Evolutionary conservation across 2,113 vertebrate species (phyloP).

Genomic region (Nothocercus nigrocapillus): DNA sequence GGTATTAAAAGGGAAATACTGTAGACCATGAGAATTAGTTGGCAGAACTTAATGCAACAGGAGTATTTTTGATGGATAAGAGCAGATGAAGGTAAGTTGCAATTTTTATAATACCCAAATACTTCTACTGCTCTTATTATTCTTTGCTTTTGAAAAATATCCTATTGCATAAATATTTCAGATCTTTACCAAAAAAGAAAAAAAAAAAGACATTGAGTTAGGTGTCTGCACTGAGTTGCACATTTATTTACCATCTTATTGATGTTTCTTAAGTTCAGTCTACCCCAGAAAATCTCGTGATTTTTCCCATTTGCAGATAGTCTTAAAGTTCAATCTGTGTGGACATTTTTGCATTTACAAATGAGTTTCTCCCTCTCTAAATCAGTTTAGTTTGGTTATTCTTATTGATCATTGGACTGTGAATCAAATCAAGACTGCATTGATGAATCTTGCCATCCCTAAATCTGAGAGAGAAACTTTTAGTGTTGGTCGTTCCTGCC

Average conservation of each 20-base stretch:
- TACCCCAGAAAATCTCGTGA: background rate
- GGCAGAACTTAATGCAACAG: background rate
- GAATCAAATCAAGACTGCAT: background rate
- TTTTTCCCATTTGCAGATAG: background rate
- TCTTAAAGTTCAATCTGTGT: background rate
- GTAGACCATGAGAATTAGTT: background rate
- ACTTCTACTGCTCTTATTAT: background rate
- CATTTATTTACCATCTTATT: background rate
- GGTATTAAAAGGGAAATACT: background rate
- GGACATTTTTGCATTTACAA: background rate
- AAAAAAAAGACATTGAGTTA: background rate
- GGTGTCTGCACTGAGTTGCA: fast-evolving
- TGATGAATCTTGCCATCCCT: background rate
- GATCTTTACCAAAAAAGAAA: background rate
- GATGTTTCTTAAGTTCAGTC: background rate
- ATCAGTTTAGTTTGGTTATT: background rate
- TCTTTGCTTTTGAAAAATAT: background rate
- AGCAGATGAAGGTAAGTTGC: constrained; percentile 40
- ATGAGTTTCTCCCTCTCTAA: background rate
- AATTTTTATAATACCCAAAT: background rate
- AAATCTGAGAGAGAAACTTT: background rate
- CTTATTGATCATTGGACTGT: background rate
- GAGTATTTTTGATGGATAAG: constrained; percentile 11
- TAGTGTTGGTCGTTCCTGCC: background rate
- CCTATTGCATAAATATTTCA: background rate